These are phyloP conservation scores for Alentia gelatinosa DNA, from an alignment of 2,888 invertebrate species.

Conservation along the genomic window DNA sequence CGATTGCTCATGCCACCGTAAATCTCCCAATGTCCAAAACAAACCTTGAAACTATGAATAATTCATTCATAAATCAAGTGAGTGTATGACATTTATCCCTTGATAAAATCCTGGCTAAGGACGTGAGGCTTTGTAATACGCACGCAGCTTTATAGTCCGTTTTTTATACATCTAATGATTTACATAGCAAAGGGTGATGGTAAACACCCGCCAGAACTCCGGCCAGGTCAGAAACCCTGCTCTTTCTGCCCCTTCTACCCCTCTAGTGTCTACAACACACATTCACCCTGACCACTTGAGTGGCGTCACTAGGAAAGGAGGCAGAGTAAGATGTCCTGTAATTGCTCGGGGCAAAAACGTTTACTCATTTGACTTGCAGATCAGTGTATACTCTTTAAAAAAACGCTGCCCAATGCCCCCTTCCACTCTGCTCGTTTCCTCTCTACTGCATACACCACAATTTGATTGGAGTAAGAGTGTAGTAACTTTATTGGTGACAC, in stretches of 20 bases:
- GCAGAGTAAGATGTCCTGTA: slow-evolving; percentile 15
- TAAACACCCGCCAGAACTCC: background rate
- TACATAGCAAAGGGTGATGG: slow-evolving; percentile 1
- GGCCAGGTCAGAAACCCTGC: background rate
- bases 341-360: slow-evolving; percentile 10
- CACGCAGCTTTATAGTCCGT: background rate
- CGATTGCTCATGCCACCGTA: background rate
- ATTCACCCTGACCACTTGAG: background rate
- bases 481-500: no score
- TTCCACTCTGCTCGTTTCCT: background rate
- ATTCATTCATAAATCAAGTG: background rate
- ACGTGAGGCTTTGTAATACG: background rate
- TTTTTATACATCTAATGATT: background rate
- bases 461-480: no score
- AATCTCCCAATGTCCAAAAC: background rate
- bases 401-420: background rate
- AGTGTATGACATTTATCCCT: background rate
- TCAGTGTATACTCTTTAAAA: background rate
- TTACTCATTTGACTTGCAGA: slow-evolving; percentile 40
- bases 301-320: background rate
- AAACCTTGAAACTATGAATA: background rate
- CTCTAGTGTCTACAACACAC: background rate
- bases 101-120: background rate
- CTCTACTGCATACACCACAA: background rate
- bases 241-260: background rate